Conservation (phyloP, 2,797 vertebrate species). For the Gymnopithys bicolor region DNA sequence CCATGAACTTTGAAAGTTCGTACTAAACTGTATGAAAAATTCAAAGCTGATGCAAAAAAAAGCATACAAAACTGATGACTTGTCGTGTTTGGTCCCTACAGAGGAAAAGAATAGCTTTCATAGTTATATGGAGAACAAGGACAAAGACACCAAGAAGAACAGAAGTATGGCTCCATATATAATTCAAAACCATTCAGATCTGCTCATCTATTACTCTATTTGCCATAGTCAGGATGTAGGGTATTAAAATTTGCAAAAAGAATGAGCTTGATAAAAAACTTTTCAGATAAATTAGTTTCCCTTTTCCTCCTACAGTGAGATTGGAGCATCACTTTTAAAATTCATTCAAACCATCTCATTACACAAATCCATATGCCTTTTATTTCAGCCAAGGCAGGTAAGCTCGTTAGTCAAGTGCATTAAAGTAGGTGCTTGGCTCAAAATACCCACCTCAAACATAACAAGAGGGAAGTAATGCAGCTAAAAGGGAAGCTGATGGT, state of each 20-base stretch:
- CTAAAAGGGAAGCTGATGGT: background rate
- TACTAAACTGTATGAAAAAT: background rate
- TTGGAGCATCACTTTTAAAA: background rate
- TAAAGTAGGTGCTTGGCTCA: background rate
- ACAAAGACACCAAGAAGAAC: background rate
- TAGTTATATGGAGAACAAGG: background rate
- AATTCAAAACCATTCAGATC: constrained; percentile 14
- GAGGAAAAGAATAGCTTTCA: background rate
- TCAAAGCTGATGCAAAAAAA: background rate
- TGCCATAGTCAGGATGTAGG: background rate
- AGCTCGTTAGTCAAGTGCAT: background rate
- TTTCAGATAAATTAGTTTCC: background rate
- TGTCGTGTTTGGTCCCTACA: background rate
- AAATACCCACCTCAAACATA: background rate
- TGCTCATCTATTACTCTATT: constrained; percentile 37
- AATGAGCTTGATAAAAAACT: constrained; percentile 17
- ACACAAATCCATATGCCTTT: background rate
- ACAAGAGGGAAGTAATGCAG: background rate
- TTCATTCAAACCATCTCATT: background rate
- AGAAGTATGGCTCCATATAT: constrained; percentile 8
- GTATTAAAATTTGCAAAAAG: constrained; percentile 12
- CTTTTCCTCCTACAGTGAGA: background rate
- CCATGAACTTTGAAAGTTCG: background rate
- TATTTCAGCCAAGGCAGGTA: background rate
- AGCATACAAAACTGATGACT: background rate